Base-by-base conservation (phyloP, 2,888 invertebrate genomes). In the Byasa hedistus region DNA sequence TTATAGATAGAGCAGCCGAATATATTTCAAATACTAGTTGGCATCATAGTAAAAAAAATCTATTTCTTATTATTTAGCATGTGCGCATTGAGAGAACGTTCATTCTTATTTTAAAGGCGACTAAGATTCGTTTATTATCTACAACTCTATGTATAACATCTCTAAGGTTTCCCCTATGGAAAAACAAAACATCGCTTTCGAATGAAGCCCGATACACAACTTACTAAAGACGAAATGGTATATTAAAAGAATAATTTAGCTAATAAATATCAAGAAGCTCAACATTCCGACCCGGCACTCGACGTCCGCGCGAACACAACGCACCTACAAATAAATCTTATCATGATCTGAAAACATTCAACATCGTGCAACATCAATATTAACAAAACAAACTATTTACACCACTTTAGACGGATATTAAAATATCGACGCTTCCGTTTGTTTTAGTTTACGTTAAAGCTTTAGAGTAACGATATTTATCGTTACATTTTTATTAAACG, bases 381-480 rank as follows among this genome's bases (percentile, higher is more conserved):
- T 81, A 88, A 89, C 86, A 88, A 86, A 88, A 86, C 85, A 85
- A 84, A 85, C 82, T 88, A 89, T 87, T 76, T 87, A 88, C 85
- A 82, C 76, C 39, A 78, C 78, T 81, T 77, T 72, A 78, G 70
- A 71, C 77, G 79, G 63, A 79, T 73, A 82, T 84, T 86, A 85
- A 87, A 86, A 88, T 87, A 90, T 87, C 90, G 85, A 86, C 83
- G 69, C 69, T 75, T 76, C 73, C 61, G 64, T 68, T 66, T 63
- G 54, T 65, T 64, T 61, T 67, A 66, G 58, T 65, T 54, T 69
- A 64, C 61, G 58, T 67, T 58, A 67, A 66, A 68, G 64, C 66
- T 69, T 66, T 62, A 60, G 63, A 67, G 63, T 63, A 63, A 65
- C 24, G 62, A 65, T 56, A 61, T 66, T 61, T 54, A 66, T 66